These are phyloP conservation scores for Lasius platythorax DNA, from an alignment of 2,888 invertebrate genomes.

Conservation along the genomic window DNA sequence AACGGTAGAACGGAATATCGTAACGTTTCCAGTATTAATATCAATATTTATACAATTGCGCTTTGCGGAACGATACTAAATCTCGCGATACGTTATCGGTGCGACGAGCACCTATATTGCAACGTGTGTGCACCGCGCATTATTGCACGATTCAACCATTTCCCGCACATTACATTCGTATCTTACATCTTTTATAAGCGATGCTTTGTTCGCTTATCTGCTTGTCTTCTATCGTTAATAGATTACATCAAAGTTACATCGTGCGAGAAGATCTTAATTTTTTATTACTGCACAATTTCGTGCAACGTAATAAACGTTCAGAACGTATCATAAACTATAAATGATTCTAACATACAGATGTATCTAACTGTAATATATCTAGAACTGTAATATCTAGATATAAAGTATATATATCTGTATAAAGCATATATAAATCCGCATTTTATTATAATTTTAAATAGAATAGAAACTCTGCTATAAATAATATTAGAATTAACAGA, in stretches of 20 bases:
- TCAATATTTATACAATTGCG: slow-evolving; percentile 46
- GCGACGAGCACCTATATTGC: slow-evolving; percentile 13
- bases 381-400: not conserved
- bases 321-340: not conserved
- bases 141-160: slow-evolving; percentile 14
- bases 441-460: not conserved
- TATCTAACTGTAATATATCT: not conserved
- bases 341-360: slow-evolving; percentile 1
- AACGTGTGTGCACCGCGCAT: slow-evolving; percentile 17
- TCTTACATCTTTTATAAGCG: slow-evolving; percentile 44
- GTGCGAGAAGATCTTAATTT: slow-evolving; percentile 32
- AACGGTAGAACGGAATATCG: not conserved
- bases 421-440: not conserved
- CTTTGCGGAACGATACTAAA: slow-evolving; percentile 8
- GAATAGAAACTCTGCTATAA: not conserved
- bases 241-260: slow-evolving; percentile 26
- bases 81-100: slow-evolving; percentile 39
- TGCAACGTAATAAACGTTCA: not conserved
- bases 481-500: not conserved
- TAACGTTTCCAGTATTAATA: slow-evolving; percentile 8
- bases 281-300: not conserved
- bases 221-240: slow-evolving; percentile 13
- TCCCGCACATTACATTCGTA: not conserved
- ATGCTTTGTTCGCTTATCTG: slow-evolving; percentile 46
- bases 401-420: not conserved